Conservation (phyloP, 2,113 vertebrate species). For the Tympanuchus pallidicinctus region DNA sequence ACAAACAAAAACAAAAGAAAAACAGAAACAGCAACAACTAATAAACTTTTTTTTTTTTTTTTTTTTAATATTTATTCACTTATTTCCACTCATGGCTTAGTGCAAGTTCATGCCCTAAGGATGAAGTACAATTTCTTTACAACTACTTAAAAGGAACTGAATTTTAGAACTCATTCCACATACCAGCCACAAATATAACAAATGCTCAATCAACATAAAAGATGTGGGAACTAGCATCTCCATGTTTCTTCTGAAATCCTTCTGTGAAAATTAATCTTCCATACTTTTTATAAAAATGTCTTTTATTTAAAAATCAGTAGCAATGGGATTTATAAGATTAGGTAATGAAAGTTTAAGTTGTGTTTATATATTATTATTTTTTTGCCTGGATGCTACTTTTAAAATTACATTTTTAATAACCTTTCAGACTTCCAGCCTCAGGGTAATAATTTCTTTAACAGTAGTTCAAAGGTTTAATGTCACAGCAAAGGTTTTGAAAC, state of each 20-base stretch:
- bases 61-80: background rate
- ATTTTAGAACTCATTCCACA: background rate
- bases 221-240: background rate
- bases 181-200: background rate
- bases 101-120: background rate
- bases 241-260: constrained; percentile 2
- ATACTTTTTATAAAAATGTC: background rate
- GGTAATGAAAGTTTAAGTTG: constrained; percentile 54
- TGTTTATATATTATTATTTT: constrained; percentile 66
- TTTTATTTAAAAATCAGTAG: constrained; percentile 71
- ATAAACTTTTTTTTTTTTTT: too few species aligned
- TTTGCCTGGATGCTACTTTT: constrained; percentile 36
- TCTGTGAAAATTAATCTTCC: background rate
- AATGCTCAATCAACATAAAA: background rate
- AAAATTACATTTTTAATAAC: constrained; percentile 80
- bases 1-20: too few species aligned
- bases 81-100: background rate
- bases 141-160: background rate
- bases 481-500: constrained; percentile 72
- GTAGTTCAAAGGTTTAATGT: constrained; percentile 75
- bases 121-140: background rate
- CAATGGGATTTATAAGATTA: constrained; percentile 58
- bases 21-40: too few species aligned
- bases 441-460: constrained; percentile 71
- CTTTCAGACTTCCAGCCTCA: constrained; percentile 66